Conservation (phyloP, 2,797 vertebrate species). For the Ambastaia sidthimunki region DNA sequence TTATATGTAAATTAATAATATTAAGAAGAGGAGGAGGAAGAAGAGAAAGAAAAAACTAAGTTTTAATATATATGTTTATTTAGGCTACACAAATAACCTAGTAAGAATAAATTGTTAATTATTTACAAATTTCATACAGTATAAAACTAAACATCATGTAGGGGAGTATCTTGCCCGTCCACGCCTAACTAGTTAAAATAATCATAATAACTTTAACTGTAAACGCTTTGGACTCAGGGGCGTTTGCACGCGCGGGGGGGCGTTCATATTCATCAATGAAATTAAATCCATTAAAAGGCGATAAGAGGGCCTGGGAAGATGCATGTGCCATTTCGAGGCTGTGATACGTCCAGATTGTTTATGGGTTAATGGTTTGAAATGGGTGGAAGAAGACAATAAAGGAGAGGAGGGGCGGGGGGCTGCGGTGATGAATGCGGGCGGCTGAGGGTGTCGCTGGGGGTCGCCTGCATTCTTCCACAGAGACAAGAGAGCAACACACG, state of each 20-base stretch:
- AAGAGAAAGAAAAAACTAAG: background rate
- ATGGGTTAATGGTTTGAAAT: conserved; percentile 58
- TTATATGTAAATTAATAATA: background rate
- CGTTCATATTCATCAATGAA: background rate
- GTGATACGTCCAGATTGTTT: conserved; percentile 67
- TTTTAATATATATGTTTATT: too few species aligned
- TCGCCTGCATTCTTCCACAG: conserved; percentile 72
- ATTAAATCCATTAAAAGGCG: background rate
- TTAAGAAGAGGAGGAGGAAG: too few species aligned
- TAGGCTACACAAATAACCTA: too few species aligned
- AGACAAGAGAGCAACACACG: conserved; percentile 62
- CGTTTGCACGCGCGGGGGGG: background rate
- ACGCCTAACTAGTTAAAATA: background rate
- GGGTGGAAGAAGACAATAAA: conserved; percentile 65
- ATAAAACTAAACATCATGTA: background rate
- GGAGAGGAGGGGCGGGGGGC: conserved; percentile 38
- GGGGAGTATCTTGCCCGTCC: background rate
- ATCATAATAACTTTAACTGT: too few species aligned
- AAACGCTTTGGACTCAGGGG: background rate
- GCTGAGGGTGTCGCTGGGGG: conserved; percentile 69
- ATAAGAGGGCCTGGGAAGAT: background rate
- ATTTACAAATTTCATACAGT: background rate
- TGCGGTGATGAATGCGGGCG: conserved; percentile 70
- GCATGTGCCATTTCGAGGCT: conserved; percentile 25
- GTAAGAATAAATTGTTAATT: background rate